Evolutionary conservation across 2,888 invertebrate genomes (phyloP).

Genomic region (Apocheima hispidaria): DNA sequence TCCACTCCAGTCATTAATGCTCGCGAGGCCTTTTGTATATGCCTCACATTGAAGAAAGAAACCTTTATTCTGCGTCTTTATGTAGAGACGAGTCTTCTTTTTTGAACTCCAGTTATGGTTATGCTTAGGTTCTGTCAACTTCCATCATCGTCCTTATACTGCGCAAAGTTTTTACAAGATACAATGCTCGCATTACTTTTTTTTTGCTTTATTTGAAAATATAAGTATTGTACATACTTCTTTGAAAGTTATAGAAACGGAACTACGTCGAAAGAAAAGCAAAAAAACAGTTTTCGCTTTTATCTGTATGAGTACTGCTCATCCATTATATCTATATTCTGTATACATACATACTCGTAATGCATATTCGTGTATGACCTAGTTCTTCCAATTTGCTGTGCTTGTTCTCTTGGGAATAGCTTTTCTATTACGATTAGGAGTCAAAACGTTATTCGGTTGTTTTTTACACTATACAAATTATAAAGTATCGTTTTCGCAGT

Average conservation of each 20-base stretch:
- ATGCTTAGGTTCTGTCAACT: not conserved
- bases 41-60: constrained; percentile 57
- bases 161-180: not conserved
- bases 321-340: not conserved
- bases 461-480: constrained; percentile 8
- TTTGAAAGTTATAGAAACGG: not conserved
- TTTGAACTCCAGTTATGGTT: constrained; percentile 12
- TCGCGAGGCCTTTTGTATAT: constrained; percentile 67
- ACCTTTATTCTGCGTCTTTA: constrained; percentile 57
- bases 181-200: not conserved
- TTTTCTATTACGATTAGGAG: constrained; percentile 37
- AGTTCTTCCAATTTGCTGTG: constrained; percentile 35
- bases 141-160: not conserved
- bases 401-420: constrained; percentile 31
- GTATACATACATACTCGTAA: not conserved
- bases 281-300: not conserved
- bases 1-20: constrained; percentile 68
- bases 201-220: not conserved
- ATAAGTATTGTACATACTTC: not conserved
- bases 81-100: constrained; percentile 18
- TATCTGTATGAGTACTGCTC: no score
- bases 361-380: constrained; percentile 26
- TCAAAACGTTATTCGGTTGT: constrained; percentile 21
- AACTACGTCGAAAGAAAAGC: not conserved
- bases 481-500: not conserved